Percentiles rank a stretch among this genome's conserved stretches.
Conservation (phyloP, 2,113 vertebrate genomes). For the Seriola dumerili region DNA sequence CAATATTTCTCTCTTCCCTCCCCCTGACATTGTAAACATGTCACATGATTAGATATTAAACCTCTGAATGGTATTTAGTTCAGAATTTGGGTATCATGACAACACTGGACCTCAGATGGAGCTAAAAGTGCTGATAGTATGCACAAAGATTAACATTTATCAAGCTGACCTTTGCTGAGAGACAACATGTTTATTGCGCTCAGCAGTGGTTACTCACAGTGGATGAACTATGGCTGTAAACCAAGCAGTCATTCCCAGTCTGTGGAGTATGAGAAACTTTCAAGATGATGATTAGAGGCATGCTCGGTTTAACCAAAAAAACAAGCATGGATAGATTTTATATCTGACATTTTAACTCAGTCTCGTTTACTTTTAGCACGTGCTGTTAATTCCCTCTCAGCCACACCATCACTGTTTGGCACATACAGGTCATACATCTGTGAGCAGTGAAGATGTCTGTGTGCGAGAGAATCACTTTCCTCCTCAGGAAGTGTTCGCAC, state of each 20-base stretch:
- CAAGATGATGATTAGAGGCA: constrained; percentile 19
- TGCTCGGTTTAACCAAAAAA: neutral
- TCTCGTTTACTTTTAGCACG: constrained; percentile 25
- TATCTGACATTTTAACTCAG: constrained; percentile 29
- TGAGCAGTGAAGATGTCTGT: neutral
- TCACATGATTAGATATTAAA: neutral
- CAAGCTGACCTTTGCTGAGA: constrained; percentile 72
- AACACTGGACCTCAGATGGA: constrained; percentile 29
- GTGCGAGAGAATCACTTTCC: neutral
- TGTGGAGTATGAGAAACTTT: constrained; percentile 5
- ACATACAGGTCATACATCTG: neutral
- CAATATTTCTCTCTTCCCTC: neutral
- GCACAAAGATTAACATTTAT: constrained; percentile 66
- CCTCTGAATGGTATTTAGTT: constrained; percentile 12
- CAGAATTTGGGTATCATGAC: neutral
- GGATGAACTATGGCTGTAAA: constrained; percentile 45
- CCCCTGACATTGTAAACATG: neutral
- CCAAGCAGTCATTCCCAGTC: neutral
- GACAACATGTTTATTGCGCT: constrained; percentile 63
- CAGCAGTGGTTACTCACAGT: constrained; percentile 31
- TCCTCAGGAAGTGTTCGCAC: neutral
- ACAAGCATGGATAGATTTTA: neutral
- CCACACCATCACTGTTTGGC: neutral
- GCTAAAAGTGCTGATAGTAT: constrained; percentile 31
- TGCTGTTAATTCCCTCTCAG: constrained; percentile 14